Evolutionary conservation across 1,140 invertebrate genomes (phyloP), one percentile per base, ranked within the genome.

Genomic region (Drosophila santomea): DNA sequence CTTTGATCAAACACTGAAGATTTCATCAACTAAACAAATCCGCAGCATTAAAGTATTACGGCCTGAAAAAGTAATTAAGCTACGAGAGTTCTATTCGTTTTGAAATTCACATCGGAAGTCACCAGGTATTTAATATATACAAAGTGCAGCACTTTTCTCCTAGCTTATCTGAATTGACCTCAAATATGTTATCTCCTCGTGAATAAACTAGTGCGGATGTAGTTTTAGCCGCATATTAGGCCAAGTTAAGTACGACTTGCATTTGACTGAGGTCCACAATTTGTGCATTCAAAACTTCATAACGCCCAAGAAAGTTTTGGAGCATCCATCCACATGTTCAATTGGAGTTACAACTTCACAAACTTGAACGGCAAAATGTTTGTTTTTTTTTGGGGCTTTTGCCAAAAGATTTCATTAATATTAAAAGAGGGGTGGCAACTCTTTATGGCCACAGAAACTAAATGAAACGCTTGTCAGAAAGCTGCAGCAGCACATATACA

Each of bases 361-460:
- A 74, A 74, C 57, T 85, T 79, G 55, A 73, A 69, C 51, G 38
- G 50, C 69, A 85, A 75, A 61, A 86, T 85, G 58, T 86, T 47
- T 67, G 57, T 51, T 71, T 71, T 71, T 71, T 71, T 71, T 39
- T 17, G 80, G 20, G 39, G 45, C 45, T 57, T 74, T 48, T 47
- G 51, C 11, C 57, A 66, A 85, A 86, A 85, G 78, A 81, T 88
- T 88, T 82, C 72, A 86, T 86, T 81, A 88, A 86, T 86, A 86
- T 88, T 73, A 82, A 69, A 79, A 75, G 45, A 61, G 48, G 44
- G 55, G 45, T 0, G 17, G 44, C 59, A 61, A 74, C 62, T 62
- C 63, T 71, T 66, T 48, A 67, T 54, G 52, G 41, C 61, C 72
- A 55, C 74, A 76, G 56, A 71, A 82, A 82, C 66, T 80, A 80